A percentile compares a stretch with the other conserved stretches of the same genome.
These are phyloP conservation scores for Rhynchonycteris naso DNA, from an alignment of 2,797 vertebrate genomes.

Conservation along the genomic window DNA sequence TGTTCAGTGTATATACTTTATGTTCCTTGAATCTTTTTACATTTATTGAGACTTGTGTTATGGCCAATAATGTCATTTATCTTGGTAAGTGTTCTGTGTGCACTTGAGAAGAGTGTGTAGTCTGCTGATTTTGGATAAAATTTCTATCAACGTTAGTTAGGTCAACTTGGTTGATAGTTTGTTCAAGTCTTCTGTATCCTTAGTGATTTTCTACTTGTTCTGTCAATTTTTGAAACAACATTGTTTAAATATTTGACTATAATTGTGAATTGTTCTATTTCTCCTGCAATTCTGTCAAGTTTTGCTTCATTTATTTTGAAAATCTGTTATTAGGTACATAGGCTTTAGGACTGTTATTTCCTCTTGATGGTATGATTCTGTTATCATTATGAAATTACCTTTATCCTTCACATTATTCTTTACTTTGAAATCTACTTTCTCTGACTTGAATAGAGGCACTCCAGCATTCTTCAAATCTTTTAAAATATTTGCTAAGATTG, in stretches of 20 bases:
- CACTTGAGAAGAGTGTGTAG: not conserved
- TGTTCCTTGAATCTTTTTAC: not conserved
- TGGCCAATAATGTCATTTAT: not conserved
- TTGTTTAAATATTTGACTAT: not conserved
- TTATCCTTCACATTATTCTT: not conserved
- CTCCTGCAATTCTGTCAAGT: not conserved
- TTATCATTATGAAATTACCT: not conserved
- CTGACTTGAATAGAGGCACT: not conserved
- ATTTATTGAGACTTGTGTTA: not conserved
- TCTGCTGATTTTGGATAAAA: not conserved
- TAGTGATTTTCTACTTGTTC: not conserved
- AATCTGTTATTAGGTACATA: not conserved
- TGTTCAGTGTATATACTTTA: not conserved
- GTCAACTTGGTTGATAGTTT: not conserved
- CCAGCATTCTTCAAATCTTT: not conserved
- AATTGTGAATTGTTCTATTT: not conserved
- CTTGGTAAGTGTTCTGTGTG: not conserved
- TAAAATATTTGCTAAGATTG: not conserved
- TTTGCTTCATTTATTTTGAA: constrained; percentile 6
- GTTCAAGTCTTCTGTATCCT: not conserved
- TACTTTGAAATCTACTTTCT: constrained; percentile 2
- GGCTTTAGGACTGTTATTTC: not conserved
- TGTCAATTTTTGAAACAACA: not conserved
- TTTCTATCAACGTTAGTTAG: not conserved
- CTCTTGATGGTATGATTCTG: not conserved